Base-by-base conservation (phyloP, 2,113 vertebrate species). In the Microtus ochrogaster region DNA sequence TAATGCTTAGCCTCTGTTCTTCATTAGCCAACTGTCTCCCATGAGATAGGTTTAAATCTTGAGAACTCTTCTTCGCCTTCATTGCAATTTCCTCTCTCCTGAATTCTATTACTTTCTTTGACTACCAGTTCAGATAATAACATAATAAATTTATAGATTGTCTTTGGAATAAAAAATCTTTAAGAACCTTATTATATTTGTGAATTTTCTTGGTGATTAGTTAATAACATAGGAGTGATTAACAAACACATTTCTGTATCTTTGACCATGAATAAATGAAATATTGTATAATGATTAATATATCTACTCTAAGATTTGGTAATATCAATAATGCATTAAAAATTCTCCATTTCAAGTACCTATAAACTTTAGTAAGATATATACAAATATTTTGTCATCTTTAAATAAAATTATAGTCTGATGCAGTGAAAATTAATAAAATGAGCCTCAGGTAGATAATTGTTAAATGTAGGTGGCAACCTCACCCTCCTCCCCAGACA, bases 321-420 rank as follows among this genome's bases (percentile, higher is more conserved):
- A 77, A 85, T 90, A 77, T 12, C 30, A 81, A 55, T 21, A 82
- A 24, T 22, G 3, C 7, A 21, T 82, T 78, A 49, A 79, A 91
- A 82, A n/a, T 39, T 76, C 72, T 82, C 17, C 81, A 78, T 58
- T 24, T 5, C 5, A 33, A 66, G 26, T 44, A 89, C 36, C 14
- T 84, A 94, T 21, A 44, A 49, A 78, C 84, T 88, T 94, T 52
- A 77, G 21, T 12, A 70, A 61, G 33, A 72, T 9, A 66, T 95
- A 13, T n/a, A 55, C 3, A 92, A 41, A 44, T 79, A 84, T 81
- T 70, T 92, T 83, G 90, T 89, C 70, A 88, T 65, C 52, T 63
- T 86, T 85, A 44, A 94, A 24, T 94, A 65, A 85, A 91, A 91
- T 89, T 82, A 82, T 91, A 91, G 92, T 95, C 33, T 55, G 16